A percentile compares a stretch with the other conserved stretches of the same genome.
Conservation (phyloP, 2,888 invertebrate species). For the Tigriopus californicus region DNA sequence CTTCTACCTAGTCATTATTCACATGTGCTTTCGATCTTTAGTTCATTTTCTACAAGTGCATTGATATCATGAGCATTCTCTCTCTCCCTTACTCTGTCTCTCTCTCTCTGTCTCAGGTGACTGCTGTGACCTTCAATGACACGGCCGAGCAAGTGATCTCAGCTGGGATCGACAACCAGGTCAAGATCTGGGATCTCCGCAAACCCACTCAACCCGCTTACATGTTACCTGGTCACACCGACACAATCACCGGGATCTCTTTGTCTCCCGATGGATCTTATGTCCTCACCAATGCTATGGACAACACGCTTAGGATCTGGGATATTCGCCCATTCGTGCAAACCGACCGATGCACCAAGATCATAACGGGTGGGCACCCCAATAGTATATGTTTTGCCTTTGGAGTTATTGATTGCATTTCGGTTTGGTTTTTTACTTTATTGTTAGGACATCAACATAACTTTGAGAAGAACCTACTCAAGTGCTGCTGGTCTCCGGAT, state of each 20-base stretch:
- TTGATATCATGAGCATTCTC: too few species aligned
- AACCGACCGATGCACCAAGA: slow-evolving; percentile 75
- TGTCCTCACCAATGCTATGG: slow-evolving; percentile 88
- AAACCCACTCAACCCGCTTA: slow-evolving; percentile 58
- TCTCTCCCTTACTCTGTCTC: too few species aligned
- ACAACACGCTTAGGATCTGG: slow-evolving; percentile 86
- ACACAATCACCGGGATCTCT: slow-evolving; percentile 53
- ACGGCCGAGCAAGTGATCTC: slow-evolving; percentile 85
- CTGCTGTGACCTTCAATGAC: slow-evolving; percentile 80
- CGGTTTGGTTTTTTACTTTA: too few species aligned
- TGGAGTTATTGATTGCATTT: too few species aligned
- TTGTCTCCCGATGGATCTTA: slow-evolving; percentile 39
- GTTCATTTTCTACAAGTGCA: too few species aligned
- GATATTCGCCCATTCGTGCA: slow-evolving; percentile 90
- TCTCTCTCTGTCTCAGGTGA: slow-evolving; percentile 33
- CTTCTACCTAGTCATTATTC: too few species aligned
- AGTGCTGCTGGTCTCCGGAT: slow-evolving; percentile 83
- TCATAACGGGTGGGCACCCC: slow-evolving; percentile 46
- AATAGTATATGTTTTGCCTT: too few species aligned
- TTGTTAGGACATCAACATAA: slow-evolving; percentile 66
- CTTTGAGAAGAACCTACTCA: slow-evolving; percentile 86
- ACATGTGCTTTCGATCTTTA: too few species aligned
- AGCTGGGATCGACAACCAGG: slow-evolving; percentile 89
- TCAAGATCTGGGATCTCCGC: slow-evolving; percentile 91
- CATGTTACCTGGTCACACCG: slow-evolving; percentile 75